Evolutionary conservation across 2,888 invertebrate species (phyloP), one percentile per base, ranked within the genome.

Genomic region (Ectobius pallidus): DNA sequence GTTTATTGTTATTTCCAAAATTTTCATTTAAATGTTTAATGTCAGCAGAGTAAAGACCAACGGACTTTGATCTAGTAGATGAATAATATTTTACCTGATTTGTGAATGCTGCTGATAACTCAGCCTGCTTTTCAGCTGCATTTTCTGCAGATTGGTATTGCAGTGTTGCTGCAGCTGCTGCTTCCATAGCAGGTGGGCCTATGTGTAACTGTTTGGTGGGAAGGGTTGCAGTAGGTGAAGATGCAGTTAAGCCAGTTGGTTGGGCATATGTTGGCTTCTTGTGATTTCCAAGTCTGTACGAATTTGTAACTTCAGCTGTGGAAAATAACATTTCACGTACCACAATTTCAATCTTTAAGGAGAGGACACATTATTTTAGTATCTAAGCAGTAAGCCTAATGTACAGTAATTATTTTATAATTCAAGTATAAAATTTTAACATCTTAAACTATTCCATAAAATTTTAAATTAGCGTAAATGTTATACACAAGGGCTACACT

Each of bases 241-340:
- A 74, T 9, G 74, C 75, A 14, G 75, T 70, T 3, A 93, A 80
- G 0, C 93, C 93, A 0, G 94, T 94, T 78, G 92, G 89, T 78
- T 90, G 92, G 0, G 93, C 94, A 81, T 94, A 94, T 3, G 87
- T 84, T 79, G 92, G 90, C 80, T 91, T 90, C 77, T 88, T 88
- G 77, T 87, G 87, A 3, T 89, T 89, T 0, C 89, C 85, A 71
- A 93, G 86, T 42, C 93, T 86, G 81, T 90, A 94, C 49, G 85
- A 87, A 77, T 89, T 86, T 22, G 77, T 73, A 39, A 81, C 72
- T 74, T 80, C 81, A 75, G 68, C 73, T 73, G 69, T 18, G 70
- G 27, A 70, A 73, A 14, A 69, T n/a, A 52, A 58, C 30, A 63
- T 18, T 18, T n/a, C n/a, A n/a, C n/a, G 16, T 3, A 39, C 7